Evolutionary conservation across 2,888 invertebrate genomes (phyloP), one percentile per base, ranked within the genome.

Genomic region (Campaea margaritaria): DNA sequence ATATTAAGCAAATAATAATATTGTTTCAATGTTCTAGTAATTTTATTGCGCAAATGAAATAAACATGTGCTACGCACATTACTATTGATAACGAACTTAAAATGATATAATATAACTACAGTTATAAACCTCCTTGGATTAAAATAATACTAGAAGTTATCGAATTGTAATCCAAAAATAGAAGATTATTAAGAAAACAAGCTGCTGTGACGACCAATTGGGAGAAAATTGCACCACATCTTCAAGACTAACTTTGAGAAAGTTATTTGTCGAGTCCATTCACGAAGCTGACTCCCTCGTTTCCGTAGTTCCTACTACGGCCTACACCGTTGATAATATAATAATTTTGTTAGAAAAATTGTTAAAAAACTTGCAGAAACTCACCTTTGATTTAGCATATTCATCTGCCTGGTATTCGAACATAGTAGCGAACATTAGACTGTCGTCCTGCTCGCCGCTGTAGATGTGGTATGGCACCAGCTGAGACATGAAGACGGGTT

Each of bases 401-500:
- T 92, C 91, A 70, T 93, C 92, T 69, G 85, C 80, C 75, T 92
- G 93, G 79, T 90, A 91, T 62, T 93, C 93, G 80, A 93, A 93
- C 93, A 93, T 93, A 67, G 93, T 93, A 71, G 92, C 90, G 86
- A 92, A 92, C 92, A 93, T 91, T 45, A 93, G 92, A 89, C 91
- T 87, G 75, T 93, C 93, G 87, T 93, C 93, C 78, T 89, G 91
- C 78, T 93, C 93, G 87, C 89, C 75, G 84, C 78, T 89, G 77
- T 81, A 73, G 64, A 85, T 81, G 79, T 91, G 83, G 79, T 89
- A 93, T 63, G 94, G 94, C 89, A 94, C 94, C 93, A 93, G 84
- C 90, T 94, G 94, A 91, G 94, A 94, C 94, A 94, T 94, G 89
- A 93, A 93, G 91, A 78, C 79, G 75, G 77, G 75, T 82, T 89